These are phyloP conservation scores for Drosophila mimica DNA, from an alignment of 2,888 invertebrate species.

Conservation along the genomic window DNA sequence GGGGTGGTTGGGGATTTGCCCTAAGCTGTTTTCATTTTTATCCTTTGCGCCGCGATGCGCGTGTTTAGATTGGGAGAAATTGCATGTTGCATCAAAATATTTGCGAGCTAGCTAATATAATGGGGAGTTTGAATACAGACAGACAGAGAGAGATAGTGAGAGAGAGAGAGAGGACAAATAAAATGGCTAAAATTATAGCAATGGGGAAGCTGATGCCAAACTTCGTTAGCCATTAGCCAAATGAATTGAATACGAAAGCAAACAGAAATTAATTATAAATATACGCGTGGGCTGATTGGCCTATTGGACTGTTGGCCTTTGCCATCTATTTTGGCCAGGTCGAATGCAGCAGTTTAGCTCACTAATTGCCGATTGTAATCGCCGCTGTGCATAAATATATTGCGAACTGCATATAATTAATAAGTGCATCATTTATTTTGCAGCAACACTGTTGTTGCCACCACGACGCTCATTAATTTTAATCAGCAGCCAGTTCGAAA, in stretches of 20 bases:
- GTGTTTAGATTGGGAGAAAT: slow-evolving; percentile 77
- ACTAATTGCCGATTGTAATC: slow-evolving; percentile 51
- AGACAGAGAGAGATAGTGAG: background rate
- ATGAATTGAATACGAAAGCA: slow-evolving; percentile 47
- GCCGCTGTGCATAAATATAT: slow-evolving; percentile 25
- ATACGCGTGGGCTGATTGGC: slow-evolving; percentile 39
- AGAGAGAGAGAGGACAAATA: slow-evolving; percentile 3
- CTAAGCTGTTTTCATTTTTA: slow-evolving; percentile 67
- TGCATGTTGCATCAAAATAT: slow-evolving; percentile 79
- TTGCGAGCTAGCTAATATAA: slow-evolving; percentile 56
- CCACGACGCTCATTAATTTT: slow-evolving; percentile 15
- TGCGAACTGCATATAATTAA: slow-evolving; percentile 38
- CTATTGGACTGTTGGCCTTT: slow-evolving; percentile 1
- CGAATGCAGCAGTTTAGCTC: slow-evolving; percentile 25
- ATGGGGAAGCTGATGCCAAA: slow-evolving; percentile 34
- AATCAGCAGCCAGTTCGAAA: background rate
- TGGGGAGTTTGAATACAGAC: background rate
- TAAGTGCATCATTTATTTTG: slow-evolving; percentile 46
- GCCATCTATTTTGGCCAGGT: slow-evolving; percentile 35
- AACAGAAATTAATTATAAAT: slow-evolving; percentile 71
- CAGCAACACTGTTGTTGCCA: slow-evolving; percentile 15
- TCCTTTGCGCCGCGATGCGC: slow-evolving; percentile 58
- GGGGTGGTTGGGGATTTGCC: slow-evolving; percentile 1
- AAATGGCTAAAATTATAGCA: slow-evolving; percentile 27
- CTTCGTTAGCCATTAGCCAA: slow-evolving; percentile 58